A percentile compares a stretch with the other conserved stretches of the same genome.
These are phyloP conservation scores for Etheostoma spectabile DNA, from an alignment of 2,113 vertebrate species.

Conservation along the genomic window DNA sequence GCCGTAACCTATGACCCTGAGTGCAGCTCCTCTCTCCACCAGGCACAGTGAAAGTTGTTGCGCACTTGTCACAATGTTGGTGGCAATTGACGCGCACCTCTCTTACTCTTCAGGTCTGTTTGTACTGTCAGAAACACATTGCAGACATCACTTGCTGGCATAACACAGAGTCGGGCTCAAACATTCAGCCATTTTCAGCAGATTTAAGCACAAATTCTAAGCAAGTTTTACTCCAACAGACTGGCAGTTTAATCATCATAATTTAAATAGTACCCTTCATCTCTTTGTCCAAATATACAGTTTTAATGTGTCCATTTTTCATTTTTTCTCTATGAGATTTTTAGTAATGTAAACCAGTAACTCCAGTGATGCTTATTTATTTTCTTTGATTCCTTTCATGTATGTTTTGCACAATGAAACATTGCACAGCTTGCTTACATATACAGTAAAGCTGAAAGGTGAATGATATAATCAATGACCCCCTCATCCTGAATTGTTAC, in stretches of 20 bases:
- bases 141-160: not conserved
- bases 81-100: conserved; percentile 42
- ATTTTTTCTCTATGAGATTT: not conserved
- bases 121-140: not conserved
- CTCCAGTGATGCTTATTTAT: not conserved
- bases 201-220: not conserved
- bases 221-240: not conserved
- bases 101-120: conserved; percentile 33
- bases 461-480: conserved; percentile 4
- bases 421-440: not conserved
- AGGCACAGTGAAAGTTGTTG: conserved; percentile 67
- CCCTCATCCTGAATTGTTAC: conserved; percentile 11
- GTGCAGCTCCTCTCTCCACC: conserved; percentile 52
- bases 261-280: not conserved
- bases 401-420: not conserved
- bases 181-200: not conserved
- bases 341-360: not conserved
- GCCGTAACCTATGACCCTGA: conserved; percentile 75
- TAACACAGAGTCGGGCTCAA: not conserved
- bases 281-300: not conserved
- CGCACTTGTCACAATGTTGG: conserved; percentile 78
- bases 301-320: not conserved
- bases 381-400: not conserved
- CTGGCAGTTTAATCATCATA: not conserved
- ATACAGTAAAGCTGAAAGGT: not conserved